Conservation (phyloP, 2,113 vertebrate species). For the Rhipidura dahli region DNA sequence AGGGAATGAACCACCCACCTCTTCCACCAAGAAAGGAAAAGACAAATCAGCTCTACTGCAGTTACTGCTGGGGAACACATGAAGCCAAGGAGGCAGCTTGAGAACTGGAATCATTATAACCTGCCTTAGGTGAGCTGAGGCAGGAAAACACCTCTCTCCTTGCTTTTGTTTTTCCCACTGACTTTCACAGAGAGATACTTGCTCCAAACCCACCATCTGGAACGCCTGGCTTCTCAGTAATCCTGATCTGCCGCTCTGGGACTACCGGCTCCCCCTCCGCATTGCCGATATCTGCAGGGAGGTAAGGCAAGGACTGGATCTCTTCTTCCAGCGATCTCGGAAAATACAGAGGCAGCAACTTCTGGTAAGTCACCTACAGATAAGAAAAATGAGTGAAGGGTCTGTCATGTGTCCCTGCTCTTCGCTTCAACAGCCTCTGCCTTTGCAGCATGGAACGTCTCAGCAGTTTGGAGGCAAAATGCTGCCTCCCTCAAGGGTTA, state of each 20-base stretch:
- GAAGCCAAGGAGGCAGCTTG: not conserved
- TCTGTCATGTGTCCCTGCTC: not conserved
- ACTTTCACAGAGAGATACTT: not conserved
- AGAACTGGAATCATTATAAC: not conserved
- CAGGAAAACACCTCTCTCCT: not conserved
- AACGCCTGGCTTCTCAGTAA: slow-evolving; percentile 89
- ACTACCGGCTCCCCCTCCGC: slow-evolving; percentile 93
- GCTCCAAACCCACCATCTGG: slow-evolving; percentile 78
- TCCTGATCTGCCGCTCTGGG: slow-evolving; percentile 93
- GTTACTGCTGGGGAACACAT: not conserved
- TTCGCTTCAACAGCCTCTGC: not conserved
- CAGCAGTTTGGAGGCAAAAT: not conserved
- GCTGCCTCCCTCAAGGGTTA: not conserved
- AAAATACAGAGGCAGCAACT: slow-evolving; percentile 92
- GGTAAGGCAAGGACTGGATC: slow-evolving; percentile 74
- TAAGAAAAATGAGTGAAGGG: not conserved
- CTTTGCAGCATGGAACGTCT: not conserved
- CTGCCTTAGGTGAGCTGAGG: not conserved
- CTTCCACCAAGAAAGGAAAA: not conserved
- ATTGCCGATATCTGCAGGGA: slow-evolving; percentile 96
- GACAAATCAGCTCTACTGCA: not conserved
- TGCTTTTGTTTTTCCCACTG: not conserved
- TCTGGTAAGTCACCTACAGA: slow-evolving; percentile 83
- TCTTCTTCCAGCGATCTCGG: slow-evolving; percentile 90
- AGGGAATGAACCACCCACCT: not conserved